phyloP scores from a whole-genome alignment of 2,113 vertebrate genomes.

The Hippolais icterina region DNA sequence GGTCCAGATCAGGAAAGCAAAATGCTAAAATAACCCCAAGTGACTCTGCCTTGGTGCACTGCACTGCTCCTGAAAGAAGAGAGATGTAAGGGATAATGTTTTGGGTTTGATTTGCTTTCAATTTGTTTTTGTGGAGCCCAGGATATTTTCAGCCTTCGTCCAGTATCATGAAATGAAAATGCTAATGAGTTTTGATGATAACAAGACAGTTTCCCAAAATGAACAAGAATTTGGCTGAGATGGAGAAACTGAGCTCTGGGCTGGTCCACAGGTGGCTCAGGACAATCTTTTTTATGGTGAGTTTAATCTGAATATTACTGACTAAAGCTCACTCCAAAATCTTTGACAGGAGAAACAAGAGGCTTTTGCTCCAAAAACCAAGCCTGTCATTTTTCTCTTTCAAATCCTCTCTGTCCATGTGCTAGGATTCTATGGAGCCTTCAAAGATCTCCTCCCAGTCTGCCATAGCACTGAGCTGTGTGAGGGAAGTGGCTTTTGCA shows the following conservation, averaged over 20 bases:
- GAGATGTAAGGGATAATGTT: not conserved
- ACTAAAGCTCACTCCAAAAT: not conserved
- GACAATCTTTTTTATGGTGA: not conserved
- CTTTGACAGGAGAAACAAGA: not conserved
- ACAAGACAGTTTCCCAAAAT: not conserved
- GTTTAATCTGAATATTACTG: not conserved
- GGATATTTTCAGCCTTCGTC: slow-evolving; percentile 8
- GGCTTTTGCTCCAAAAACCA: not conserved
- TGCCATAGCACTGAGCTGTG: not conserved
- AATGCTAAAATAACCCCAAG: not conserved
- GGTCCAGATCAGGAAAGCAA: not conserved
- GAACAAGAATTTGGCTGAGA: not conserved
- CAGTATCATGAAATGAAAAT: not conserved
- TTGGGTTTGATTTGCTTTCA: not conserved
- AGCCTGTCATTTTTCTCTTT: not conserved
- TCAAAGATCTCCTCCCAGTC: not conserved
- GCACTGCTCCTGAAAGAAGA: not conserved
- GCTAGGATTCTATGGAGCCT: not conserved
- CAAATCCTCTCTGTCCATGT: not conserved
- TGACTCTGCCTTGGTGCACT: not conserved
- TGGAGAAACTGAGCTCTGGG: not conserved
- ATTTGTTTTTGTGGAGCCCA: not conserved
- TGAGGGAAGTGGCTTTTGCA: not conserved
- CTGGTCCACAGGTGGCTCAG: not conserved
- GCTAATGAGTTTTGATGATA: not conserved